Evolutionary conservation across 2,113 vertebrate species (phyloP), one percentile per base, ranked within the genome.

Genomic region (Cottus gobio): DNA sequence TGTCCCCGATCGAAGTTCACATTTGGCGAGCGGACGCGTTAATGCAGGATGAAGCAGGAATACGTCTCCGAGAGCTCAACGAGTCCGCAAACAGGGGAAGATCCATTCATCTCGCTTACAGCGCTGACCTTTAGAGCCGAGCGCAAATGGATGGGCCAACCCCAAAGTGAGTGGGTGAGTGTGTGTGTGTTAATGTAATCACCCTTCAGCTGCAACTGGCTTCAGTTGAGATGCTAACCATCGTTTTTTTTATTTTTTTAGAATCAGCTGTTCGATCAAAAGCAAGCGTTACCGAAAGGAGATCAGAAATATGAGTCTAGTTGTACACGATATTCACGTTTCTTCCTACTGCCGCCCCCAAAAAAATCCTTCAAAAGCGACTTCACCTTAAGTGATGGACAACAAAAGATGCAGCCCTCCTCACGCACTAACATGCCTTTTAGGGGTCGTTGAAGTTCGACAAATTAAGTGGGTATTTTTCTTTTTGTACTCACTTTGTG

Each of bases 51-150:
- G 61, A 69, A 67, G 67, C 65, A 46, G 52, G 70, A 76, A 71
- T 5, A 22, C 22, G 57, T 77, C 74, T 18, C 37, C 73, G 75
- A 31, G 79, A 58, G 70, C 75, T 87, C 89, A 85, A 82, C 85
- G 69, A 84, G 76, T 79, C 83, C 62, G 62, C 60, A 86, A 87
- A 89, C 75, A 70, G 69, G 69, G 50, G 73, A 67, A 15, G 60
- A 78, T 56, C 78, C 50, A 80, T 90, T 85, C 75, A 83, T 90
- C 80, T 70, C 61, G 37, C 34, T 64, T 82, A 79, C 67, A 7
- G 79, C 80, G 1, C 22, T 91, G 88, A 91, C 90, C 89, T 92
- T 92, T 79, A 46, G 69, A 77, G 75, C 80, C 18, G 57, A 75
- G 84, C 44, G 11, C 54, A 84, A 87, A 87, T 82, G 76, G 84